These are phyloP conservation scores for Rhynchotus rufescens DNA, from an alignment of 2,797 vertebrate genomes.

Conservation along the genomic window DNA sequence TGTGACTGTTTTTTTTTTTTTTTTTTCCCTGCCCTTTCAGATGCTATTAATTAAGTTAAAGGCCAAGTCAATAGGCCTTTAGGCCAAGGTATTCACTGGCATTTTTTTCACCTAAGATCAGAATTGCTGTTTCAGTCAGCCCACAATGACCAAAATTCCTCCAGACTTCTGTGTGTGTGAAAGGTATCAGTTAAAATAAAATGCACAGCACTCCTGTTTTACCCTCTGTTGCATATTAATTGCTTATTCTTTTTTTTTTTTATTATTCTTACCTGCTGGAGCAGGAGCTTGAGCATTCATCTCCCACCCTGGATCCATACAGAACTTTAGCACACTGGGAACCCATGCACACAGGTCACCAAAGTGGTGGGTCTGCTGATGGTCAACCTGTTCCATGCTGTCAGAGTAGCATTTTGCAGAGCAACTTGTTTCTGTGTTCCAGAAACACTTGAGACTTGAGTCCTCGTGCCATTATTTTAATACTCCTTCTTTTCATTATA, in stretches of 20 bases:
- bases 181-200: not conserved
- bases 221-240: not conserved
- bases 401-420: not conserved
- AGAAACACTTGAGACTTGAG: not conserved
- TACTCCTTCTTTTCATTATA: not conserved
- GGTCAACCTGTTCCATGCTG: not conserved
- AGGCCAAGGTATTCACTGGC: not conserved
- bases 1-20: not conserved
- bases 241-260: not conserved
- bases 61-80: not conserved
- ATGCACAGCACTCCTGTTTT: not conserved
- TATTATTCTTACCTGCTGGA: not conserved
- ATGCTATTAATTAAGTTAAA: conserved; percentile 9
- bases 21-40: not conserved
- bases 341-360: not conserved
- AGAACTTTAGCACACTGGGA: not conserved
- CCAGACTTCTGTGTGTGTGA: not conserved
- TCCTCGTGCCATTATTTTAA: not conserved
- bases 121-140: not conserved
- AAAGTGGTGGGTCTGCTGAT: not conserved
- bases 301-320: not conserved
- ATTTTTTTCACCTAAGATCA: not conserved
- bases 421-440: not conserved
- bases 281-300: not conserved
- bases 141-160: not conserved